phyloP scores from a whole-genome alignment of 2,113 vertebrate genomes.

The Gobiocypris rarus region DNA sequence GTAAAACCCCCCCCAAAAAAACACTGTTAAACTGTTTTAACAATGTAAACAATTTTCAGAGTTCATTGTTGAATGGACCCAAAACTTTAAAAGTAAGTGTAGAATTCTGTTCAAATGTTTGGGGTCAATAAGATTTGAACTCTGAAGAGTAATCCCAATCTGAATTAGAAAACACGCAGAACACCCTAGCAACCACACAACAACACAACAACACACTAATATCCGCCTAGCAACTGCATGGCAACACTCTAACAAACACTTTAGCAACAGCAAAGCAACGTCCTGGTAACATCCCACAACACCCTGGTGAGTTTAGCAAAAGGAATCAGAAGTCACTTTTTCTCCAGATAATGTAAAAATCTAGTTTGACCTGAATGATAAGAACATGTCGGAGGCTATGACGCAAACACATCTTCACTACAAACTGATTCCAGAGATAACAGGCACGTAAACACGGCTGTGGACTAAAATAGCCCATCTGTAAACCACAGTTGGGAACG shows the following conservation, averaged over 20 bases:
- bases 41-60: too few relatives aligned
- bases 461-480: neutral
- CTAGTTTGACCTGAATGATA: neutral
- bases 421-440: constrained; percentile 44
- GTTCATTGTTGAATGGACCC: too few relatives aligned
- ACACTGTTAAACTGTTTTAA: too few relatives aligned
- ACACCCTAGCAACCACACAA: neutral
- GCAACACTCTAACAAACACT: neutral
- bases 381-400: neutral
- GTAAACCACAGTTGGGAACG: neutral
- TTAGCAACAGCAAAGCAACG: neutral
- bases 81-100: too few relatives aligned
- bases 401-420: neutral
- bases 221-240: neutral
- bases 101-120: too few relatives aligned
- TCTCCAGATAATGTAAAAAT: constrained; percentile 1
- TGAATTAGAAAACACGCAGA: neutral
- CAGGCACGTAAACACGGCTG: neutral
- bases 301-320: neutral
- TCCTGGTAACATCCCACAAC: neutral
- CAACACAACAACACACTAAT: too few relatives aligned
- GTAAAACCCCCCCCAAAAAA: too few relatives aligned
- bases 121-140: neutral
- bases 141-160: neutral
- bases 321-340: neutral